Evolutionary conservation across 1,140 invertebrate species (phyloP), one percentile per base, ranked within the genome.

Genomic region (Caerostris darwini): DNA sequence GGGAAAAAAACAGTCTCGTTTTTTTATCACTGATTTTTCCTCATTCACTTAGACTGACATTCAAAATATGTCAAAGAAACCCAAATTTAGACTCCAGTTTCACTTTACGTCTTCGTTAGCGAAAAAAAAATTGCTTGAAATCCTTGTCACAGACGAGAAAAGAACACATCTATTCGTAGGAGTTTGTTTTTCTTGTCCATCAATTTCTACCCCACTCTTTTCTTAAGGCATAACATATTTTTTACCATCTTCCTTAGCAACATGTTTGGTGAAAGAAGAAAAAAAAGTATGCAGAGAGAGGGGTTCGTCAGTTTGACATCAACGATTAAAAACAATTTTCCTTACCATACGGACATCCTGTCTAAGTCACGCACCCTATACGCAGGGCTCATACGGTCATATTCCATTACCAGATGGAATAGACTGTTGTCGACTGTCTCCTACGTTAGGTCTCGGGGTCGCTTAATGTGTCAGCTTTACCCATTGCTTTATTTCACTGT

Each of bases 341-440:
- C 88, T 90, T 71, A n/a, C 64, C 50, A 67, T 90, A 57, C 88
- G 88, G 88, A 90, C 64, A 90, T 90, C 88, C 88, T 90, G 88
- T 90, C 88, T 69, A 8, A 53, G 69, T 69, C 88, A 90, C 88
- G 88, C 34, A 34, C 34, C 0, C 88, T 90, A 90, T n/a, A 57
- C 57, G 7, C 69, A 61, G 56, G 77, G 53, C 10, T 17, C n/a
- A n/a, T 64, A 67, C 34, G 14, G 61, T 19, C 88, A 77, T 90
- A 90, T 90, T 90, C 64, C 69, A 69, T 90, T 71, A 14, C 88
- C 67, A 71, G 67, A 90, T 77, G 88, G 67, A 34, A 90, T 12
- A 67, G 69, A 57, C 88, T 34, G 56, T 54, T n/a, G 57, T 53
- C 7, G 34, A 19, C n/a, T 53, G 17, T 19, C 17, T 87, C 85